A percentile compares a stretch with the other conserved stretches of the same genome.
Conservation (phyloP, 2,888 invertebrate species). For the Sussaba pulchella region DNA sequence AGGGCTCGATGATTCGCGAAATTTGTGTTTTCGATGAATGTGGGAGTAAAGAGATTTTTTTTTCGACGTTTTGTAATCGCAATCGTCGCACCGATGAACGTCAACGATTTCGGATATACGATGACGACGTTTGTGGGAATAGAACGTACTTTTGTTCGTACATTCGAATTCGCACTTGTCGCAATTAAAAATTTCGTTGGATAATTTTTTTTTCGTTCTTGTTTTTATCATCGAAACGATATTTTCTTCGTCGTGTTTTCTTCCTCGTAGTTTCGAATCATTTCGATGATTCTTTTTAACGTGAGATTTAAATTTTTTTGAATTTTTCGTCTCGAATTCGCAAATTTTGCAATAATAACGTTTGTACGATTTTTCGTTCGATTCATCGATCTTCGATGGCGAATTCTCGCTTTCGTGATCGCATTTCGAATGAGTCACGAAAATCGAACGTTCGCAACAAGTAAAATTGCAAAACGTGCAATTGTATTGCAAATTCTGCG, state of each 20-base stretch:
- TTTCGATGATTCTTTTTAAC: slow-evolving; percentile 62
- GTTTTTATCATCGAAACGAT: background rate
- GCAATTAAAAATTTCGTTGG: slow-evolving; percentile 67
- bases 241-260: background rate
- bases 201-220: slow-evolving; percentile 31
- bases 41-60: slow-evolving; percentile 80
- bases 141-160: slow-evolving; percentile 77
- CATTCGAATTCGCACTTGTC: slow-evolving; percentile 79
- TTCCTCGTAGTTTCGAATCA: slow-evolving; percentile 1
- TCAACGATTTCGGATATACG: slow-evolving; percentile 64
- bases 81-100: slow-evolving; percentile 78
- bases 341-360: slow-evolving; percentile 69
- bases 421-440: slow-evolving; percentile 67
- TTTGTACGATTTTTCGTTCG: background rate
- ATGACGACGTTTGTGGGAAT: slow-evolving; percentile 78
- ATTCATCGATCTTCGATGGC: background rate
- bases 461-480: slow-evolving; percentile 72
- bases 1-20: slow-evolving; percentile 45
- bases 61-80: slow-evolving; percentile 78
- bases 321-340: slow-evolving; percentile 71
- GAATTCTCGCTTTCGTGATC: slow-evolving; percentile 52
- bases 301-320: slow-evolving; percentile 69
- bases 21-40: slow-evolving; percentile 79
- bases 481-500: slow-evolving; percentile 39
- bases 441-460: slow-evolving; percentile 54